phyloP scores from a whole-genome alignment of 1,140 invertebrate genomes.

The Apis florea region DNA sequence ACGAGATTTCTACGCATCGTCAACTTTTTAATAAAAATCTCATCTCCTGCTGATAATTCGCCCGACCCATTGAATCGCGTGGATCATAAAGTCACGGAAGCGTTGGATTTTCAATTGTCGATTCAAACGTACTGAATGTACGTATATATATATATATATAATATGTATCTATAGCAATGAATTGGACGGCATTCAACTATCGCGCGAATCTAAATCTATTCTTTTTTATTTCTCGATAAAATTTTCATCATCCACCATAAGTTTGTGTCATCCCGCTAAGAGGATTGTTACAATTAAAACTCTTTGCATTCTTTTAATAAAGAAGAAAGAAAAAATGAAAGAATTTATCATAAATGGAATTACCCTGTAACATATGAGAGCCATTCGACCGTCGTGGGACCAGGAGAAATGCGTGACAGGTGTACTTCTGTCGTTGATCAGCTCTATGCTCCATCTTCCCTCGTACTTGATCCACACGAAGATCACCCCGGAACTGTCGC shows the following conservation, averaged over 20 bases:
- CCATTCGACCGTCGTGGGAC: slow-evolving; percentile 99
- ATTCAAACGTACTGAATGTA: not conserved
- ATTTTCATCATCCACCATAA: too few relatives aligned
- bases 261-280: not conserved
- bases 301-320: too few relatives aligned
- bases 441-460: slow-evolving; percentile 98
- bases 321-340: too few relatives aligned
- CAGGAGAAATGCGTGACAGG: slow-evolving; percentile 98
- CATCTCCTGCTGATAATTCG: not conserved
- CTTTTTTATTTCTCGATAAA: not conserved
- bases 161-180: not conserved
- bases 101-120: not conserved
- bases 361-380: slow-evolving; percentile 98
- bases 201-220: not conserved
- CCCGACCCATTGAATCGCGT: not conserved
- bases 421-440: slow-evolving; percentile 98
- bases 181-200: not conserved
- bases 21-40: not conserved
- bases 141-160: too few relatives aligned
- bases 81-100: not conserved
- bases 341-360: slow-evolving; percentile 26
- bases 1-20: not conserved
- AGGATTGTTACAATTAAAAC: not conserved
- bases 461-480: slow-evolving; percentile 99
- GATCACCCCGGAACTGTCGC: slow-evolving; percentile 98